Evolutionary conservation across 2,888 invertebrate species (phyloP).

Genomic region (Rhogogaster chlorosoma): DNA sequence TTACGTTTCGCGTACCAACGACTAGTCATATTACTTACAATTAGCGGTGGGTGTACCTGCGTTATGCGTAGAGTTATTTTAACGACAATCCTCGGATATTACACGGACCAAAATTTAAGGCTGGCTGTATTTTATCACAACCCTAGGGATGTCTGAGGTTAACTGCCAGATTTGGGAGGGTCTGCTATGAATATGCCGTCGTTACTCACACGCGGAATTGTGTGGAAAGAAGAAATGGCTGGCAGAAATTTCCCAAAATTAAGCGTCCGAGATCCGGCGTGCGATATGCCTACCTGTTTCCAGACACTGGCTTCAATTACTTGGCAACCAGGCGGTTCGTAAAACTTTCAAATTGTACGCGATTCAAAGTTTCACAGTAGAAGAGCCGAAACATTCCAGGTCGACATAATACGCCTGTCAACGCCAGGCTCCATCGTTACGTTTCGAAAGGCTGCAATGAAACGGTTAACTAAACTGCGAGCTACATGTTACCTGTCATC

Average conservation of each 20-base stretch:
- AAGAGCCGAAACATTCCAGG: constrained; percentile 65
- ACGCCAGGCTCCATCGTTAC: constrained; percentile 73
- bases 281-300: not conserved
- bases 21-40: constrained; percentile 25
- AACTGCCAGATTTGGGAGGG: constrained; percentile 65
- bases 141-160: constrained; percentile 68
- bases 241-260: constrained; percentile 66
- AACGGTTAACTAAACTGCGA: constrained; percentile 75
- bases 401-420: constrained; percentile 69
- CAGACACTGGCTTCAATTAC: constrained; percentile 27
- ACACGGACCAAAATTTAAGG: constrained; percentile 62
- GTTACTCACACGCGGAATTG: constrained; percentile 69
- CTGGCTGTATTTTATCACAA: constrained; percentile 66
- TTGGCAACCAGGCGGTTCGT: constrained; percentile 32
- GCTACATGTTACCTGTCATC: constrained; percentile 63
- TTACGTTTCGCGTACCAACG: not conserved
- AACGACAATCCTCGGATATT: constrained; percentile 51
- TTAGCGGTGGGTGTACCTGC: constrained; percentile 31
- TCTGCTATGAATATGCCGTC: constrained; percentile 67
- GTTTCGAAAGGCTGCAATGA: constrained; percentile 76
- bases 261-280: constrained; percentile 17
- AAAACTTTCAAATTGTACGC: constrained; percentile 38
- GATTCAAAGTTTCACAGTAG: constrained; percentile 27
- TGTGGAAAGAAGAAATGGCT: constrained; percentile 64
- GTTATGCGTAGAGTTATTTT: constrained; percentile 37